Conservation (phyloP, 2,113 vertebrate species). For the Semnopithecus entellus region DNA sequence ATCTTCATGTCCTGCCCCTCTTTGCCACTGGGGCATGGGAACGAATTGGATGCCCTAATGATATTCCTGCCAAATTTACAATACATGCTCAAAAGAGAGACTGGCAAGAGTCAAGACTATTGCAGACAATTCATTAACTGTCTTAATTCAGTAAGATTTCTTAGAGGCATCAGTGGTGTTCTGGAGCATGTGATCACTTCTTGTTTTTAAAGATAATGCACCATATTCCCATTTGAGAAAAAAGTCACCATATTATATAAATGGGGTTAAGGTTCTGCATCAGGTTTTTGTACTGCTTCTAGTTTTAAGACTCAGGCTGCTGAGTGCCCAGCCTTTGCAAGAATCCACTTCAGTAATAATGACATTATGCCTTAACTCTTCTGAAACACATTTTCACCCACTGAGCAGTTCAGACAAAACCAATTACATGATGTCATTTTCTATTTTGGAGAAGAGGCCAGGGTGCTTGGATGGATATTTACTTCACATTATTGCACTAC, state of each 20-base stretch:
- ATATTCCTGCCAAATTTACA: neutral
- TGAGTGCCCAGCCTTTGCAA: neutral
- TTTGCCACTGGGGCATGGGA: neutral
- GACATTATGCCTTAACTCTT: constrained; percentile 42
- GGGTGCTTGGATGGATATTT: neutral
- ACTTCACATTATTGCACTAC: constrained; percentile 59
- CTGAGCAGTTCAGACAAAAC: constrained; percentile 60
- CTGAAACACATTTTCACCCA: constrained; percentile 34
- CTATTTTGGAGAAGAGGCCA: constrained; percentile 37
- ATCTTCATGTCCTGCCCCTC: neutral
- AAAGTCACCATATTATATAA: neutral
- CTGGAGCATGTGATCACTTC: neutral
- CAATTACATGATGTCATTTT: constrained; percentile 75
- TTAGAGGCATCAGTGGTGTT: neutral
- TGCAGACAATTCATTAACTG: neutral
- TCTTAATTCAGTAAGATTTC: neutral
- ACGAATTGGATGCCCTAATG: neutral
- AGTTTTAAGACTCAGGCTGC: neutral
- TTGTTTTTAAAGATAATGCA: neutral
- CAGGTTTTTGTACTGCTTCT: neutral
- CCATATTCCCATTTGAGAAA: neutral
- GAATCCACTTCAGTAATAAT: constrained; percentile 53
- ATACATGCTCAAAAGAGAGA: neutral
- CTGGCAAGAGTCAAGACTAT: neutral
- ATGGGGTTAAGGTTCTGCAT: neutral